Base-by-base conservation (phyloP, 37 sponge, comb jelly and placozoan species). In the Corticium candelabrum region DNA sequence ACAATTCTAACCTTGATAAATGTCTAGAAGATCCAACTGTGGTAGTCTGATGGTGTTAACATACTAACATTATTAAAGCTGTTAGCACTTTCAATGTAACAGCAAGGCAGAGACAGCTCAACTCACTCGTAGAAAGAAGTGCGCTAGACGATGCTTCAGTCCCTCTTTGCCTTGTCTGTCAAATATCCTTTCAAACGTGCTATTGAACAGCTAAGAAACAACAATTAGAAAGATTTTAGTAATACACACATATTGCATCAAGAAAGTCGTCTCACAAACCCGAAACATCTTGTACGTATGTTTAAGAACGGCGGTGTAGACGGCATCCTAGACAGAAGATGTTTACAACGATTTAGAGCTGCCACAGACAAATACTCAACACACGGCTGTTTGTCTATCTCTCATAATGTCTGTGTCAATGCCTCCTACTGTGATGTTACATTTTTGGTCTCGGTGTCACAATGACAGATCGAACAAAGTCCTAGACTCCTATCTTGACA, bases 241-340 rank as follows among this genome's bases (percentile, higher is more conserved):
- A 36, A 40, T 3, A 33, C 40, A 3, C 30, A 2, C 34, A 7
- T 15, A 73, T 80, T 41, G 31, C 21, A 34, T 30, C 34, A 2
- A 41, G 68, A 73, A 70, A 15, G 32, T 36, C n/a, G 3, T 35
- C 37, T 3, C 37, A 39, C 4, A 3, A 76, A 36, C 90, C 84
- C 85, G 85, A 72, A 92, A 92, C 77, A 79, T 92, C 39, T 11
- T 35, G 73, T 92, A 92, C 1, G 84, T 37, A 30, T 21, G 68
- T 40, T 37, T 37, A 78, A 92, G 57, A 0, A 87, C 78, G 40
- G 82, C 84, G 68, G 84, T 69, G 0, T 87, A 43, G 2, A 83
- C 78, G n/a, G 37, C 3, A 38, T 92, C 90, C 93, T 92, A 41
- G n/a, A 79, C 1, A 68, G 33, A 34, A 37, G 0, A 68, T 2